Percentiles rank a stretch among this genome's conserved stretches.
Evolutionary conservation across 2,797 vertebrate species (phyloP).

Genomic region (Tapirus indicus): DNA sequence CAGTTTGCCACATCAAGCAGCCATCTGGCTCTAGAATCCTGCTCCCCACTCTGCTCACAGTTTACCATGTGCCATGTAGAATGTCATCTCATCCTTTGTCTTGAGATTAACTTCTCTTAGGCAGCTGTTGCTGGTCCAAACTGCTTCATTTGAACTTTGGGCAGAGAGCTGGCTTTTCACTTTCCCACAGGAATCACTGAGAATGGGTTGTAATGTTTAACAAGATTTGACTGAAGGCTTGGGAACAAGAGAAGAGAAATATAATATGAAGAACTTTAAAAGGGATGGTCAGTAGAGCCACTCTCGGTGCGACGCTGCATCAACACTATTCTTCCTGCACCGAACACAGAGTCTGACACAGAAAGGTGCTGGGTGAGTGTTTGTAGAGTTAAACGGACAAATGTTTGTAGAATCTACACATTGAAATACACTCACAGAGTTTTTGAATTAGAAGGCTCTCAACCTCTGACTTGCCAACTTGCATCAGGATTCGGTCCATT

Average conservation of each 20-base stretch:
- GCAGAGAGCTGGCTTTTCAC: slow-evolving; percentile 11
- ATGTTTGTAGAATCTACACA: neutral
- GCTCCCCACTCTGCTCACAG: neutral
- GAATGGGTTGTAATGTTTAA: slow-evolving; percentile 65
- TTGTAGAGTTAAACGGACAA: neutral
- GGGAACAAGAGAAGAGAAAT: slow-evolving; percentile 63
- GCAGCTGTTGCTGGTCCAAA: neutral
- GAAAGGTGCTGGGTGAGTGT: neutral
- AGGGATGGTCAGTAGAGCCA: neutral
- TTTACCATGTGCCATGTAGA: neutral
- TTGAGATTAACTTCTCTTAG: neutral
- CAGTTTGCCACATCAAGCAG: neutral
- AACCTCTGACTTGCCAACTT: neutral
- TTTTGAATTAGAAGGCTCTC: neutral
- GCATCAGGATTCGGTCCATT: neutral
- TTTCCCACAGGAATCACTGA: slow-evolving; percentile 15
- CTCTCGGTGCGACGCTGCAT: fast-evolving
- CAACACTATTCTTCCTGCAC: neutral
- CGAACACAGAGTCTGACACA: neutral
- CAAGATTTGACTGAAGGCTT: slow-evolving; percentile 61
- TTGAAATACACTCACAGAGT: neutral
- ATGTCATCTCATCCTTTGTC: neutral
- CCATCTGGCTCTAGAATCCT: neutral
- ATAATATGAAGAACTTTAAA: neutral
- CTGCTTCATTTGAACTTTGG: neutral